Percentiles rank a stretch among this genome's conserved stretches.
Conservation (phyloP, 2,797 vertebrate species). For the Masticophis lateralis region DNA sequence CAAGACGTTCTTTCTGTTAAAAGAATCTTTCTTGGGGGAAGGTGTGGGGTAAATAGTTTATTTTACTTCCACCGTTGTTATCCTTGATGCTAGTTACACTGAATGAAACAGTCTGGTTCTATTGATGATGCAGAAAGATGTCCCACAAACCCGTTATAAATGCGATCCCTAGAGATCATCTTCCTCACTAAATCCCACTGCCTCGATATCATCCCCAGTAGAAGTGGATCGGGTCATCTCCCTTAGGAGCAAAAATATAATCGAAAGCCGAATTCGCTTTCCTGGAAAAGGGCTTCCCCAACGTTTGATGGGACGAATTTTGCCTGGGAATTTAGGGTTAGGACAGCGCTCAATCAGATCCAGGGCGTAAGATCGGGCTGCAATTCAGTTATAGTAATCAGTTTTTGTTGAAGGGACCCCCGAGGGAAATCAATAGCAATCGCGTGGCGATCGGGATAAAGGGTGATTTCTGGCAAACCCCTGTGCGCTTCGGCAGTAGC, state of each 20-base stretch:
- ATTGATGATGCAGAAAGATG: background rate
- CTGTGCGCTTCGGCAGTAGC: background rate
- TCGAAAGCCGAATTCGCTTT: background rate
- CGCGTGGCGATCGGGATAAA: background rate
- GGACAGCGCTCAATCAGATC: background rate
- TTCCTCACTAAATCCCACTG: background rate
- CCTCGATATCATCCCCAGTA: background rate
- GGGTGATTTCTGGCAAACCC: background rate
- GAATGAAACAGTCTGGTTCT: background rate
- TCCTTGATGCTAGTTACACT: background rate
- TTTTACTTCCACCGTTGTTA: background rate
- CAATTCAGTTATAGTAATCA: too few species aligned
- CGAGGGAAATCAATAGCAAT: background rate
- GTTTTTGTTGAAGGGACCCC: background rate
- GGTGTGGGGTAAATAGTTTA: background rate
- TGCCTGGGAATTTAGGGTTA: background rate
- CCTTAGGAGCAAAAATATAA: background rate
- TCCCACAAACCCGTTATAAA: background rate
- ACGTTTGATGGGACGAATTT: background rate
- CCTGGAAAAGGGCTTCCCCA: too few species aligned
- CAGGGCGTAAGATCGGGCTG: background rate
- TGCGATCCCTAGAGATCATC: background rate
- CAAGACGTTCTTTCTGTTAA: slow-evolving; percentile 1
- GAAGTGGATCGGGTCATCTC: background rate
- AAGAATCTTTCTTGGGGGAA: background rate